These are phyloP conservation scores for Parasteatoda tepidariorum DNA, from an alignment of 1,140 invertebrate species.

Conservation along the genomic window DNA sequence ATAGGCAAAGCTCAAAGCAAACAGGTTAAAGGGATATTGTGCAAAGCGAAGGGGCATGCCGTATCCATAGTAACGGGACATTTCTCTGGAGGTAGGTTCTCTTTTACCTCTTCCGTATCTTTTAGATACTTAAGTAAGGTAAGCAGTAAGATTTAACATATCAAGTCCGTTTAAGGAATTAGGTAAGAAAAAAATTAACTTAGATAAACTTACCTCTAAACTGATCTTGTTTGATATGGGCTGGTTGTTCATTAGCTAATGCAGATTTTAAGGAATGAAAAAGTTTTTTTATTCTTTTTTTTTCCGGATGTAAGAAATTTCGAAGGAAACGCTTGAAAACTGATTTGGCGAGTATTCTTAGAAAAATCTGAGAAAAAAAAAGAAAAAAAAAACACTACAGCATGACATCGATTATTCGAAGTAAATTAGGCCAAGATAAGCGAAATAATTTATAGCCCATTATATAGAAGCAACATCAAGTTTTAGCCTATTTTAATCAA, in stretches of 20 bases:
- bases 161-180: background rate
- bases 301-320: too few relatives aligned
- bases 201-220: background rate
- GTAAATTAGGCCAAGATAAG: too few relatives aligned
- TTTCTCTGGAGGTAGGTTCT: background rate
- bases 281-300: too few relatives aligned
- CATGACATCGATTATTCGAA: too few relatives aligned
- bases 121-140: background rate
- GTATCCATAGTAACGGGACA: slow-evolving; percentile 26
- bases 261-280: too few relatives aligned
- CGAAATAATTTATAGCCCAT: too few relatives aligned
- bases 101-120: background rate
- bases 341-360: too few relatives aligned
- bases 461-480: too few relatives aligned
- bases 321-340: too few relatives aligned
- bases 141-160: background rate
- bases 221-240: background rate
- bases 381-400: too few relatives aligned
- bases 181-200: background rate
- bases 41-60: slow-evolving; percentile 27
- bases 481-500: too few relatives aligned
- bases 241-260: background rate
- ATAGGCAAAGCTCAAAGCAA: slow-evolving; percentile 13
- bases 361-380: too few relatives aligned
- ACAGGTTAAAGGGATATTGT: slow-evolving; percentile 40